phyloP scores from a whole-genome alignment of 1,140 invertebrate species.

The Bombus impatiens region DNA sequence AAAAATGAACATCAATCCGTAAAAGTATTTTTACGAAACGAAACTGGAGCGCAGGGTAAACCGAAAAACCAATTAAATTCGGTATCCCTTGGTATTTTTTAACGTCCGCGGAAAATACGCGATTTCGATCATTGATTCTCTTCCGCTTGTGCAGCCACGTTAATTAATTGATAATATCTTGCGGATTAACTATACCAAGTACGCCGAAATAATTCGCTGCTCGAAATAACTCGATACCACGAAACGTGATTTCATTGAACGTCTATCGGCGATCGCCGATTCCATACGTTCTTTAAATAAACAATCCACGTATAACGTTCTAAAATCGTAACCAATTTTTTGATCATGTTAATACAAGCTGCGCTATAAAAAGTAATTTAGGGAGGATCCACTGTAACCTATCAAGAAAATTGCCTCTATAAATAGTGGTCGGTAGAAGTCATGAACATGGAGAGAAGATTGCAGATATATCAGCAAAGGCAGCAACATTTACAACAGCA shows the following conservation, averaged over 20 bases:
- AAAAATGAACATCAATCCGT: neutral
- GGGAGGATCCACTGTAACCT: too few relatives aligned
- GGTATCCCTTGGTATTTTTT: neutral
- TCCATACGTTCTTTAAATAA: neutral
- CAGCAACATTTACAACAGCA: conserved; percentile 97
- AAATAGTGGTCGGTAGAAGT: too few relatives aligned
- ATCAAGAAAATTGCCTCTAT: too few relatives aligned
- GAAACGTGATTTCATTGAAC: neutral
- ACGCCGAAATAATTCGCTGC: conserved; percentile 8
- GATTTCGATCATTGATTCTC: neutral
- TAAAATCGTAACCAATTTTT: neutral
- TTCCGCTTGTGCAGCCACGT: neutral
- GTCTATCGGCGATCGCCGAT: neutral
- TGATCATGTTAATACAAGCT: neutral
- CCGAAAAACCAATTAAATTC: conserved; percentile 19
- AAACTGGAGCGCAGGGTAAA: neutral
- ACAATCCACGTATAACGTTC: neutral
- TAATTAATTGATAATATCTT: conserved; percentile 43
- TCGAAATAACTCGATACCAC: neutral
- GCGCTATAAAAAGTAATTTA: too few relatives aligned
- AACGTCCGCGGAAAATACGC: neutral
- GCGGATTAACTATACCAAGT: conserved; percentile 23
- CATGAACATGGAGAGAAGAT: conserved; percentile 88
- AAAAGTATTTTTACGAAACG: neutral
- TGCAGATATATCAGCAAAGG: conserved; percentile 92